Evolutionary conservation across 2,797 vertebrate species (phyloP).

Genomic region (Darevskia mixta): DNA sequence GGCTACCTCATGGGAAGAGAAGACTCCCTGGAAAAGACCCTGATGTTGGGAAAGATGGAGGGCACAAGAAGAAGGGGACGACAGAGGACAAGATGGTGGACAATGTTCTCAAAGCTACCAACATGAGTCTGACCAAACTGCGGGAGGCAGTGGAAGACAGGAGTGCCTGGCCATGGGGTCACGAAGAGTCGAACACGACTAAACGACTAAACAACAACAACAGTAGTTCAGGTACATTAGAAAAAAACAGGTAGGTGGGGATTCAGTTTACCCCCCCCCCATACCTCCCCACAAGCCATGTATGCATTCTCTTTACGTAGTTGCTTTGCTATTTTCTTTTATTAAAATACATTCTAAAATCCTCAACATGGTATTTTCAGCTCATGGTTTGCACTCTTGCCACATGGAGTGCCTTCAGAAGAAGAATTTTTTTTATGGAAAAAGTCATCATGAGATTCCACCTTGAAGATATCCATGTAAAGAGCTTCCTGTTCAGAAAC

Average conservation of each 20-base stretch:
- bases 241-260: not conserved
- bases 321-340: not conserved
- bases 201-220: too few relatives aligned
- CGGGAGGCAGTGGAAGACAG: too few relatives aligned
- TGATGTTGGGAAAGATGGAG: too few relatives aligned
- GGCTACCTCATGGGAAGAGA: too few relatives aligned
- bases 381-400: not conserved
- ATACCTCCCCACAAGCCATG: slow-evolving; percentile 2
- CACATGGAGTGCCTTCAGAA: not conserved
- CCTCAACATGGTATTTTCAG: not conserved
- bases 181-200: too few relatives aligned
- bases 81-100: too few relatives aligned
- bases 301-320: not conserved
- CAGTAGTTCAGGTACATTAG: not conserved
- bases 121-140: too few relatives aligned
- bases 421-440: not conserved
- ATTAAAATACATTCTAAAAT: not conserved
- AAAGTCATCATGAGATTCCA: not conserved
- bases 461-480: not conserved
- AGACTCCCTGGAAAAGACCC: too few relatives aligned
- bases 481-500: not conserved
- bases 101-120: too few relatives aligned
- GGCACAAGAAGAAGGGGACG: too few relatives aligned
- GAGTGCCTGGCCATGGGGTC: too few relatives aligned
- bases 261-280: not conserved